Percentiles rank a stretch among this genome's conserved stretches.
phyloP scores from a whole-genome alignment of 1,140 invertebrate genomes.

The Lepidotrigona ventralis region DNA sequence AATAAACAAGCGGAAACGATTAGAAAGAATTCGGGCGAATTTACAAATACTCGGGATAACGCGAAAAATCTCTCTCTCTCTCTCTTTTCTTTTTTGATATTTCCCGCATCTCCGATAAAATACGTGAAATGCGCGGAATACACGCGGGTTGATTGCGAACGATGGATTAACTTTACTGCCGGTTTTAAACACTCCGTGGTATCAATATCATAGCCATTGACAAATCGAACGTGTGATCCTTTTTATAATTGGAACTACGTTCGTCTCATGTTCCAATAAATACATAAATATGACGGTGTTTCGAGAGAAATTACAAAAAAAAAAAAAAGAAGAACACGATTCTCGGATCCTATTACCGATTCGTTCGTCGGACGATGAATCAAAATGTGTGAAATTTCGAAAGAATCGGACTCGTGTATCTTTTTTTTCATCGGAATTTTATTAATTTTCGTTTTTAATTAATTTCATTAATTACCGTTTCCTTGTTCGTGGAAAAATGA shows the following conservation, averaged over 20 bases:
- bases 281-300: not conserved
- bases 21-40: conserved; percentile 30
- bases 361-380: not conserved
- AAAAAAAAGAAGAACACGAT: not conserved
- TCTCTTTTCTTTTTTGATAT: not conserved
- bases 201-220: conserved; percentile 10
- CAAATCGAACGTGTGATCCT: conserved; percentile 5
- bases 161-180: conserved; percentile 17
- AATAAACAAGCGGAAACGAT: conserved; percentile 32
- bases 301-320: not conserved
- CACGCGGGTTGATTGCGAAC: conserved; percentile 1
- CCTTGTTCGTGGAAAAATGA: too few relatives aligned
- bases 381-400: not conserved
- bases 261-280: not conserved
- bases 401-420: not conserved
- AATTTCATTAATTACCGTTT: too few relatives aligned
- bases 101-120: not conserved
- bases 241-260: not conserved
- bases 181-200: conserved; percentile 6
- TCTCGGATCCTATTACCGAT: not conserved
- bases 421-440: not conserved
- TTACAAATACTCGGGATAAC: conserved; percentile 1
- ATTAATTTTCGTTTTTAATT: not conserved
- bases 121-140: conserved; percentile 2
- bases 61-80: not conserved